Evolutionary conservation across 2,888 invertebrate species (phyloP), one percentile per base, ranked within the genome.

Genomic region (Andrena chrysosceles): DNA sequence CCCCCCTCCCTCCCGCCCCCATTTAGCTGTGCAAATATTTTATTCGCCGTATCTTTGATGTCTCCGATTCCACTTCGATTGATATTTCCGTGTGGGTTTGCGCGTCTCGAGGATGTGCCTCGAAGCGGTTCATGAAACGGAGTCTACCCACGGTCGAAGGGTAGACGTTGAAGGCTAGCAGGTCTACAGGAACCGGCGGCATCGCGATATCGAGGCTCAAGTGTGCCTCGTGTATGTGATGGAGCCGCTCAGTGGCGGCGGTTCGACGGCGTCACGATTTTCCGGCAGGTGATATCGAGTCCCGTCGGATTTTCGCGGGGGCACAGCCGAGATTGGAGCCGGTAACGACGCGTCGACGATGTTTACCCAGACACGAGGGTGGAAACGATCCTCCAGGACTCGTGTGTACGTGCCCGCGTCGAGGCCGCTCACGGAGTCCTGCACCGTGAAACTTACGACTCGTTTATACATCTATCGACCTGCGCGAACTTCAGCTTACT

Each of bases 291-390:
- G 88, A 90, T 90, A 90, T 86, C 87, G 81, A 84, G 73, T 77
- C 77, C 77, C 80, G 77, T 71, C 63, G 84, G 79, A 84, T 81
- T 85, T 89, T 86, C 84, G 81, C 81, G 85, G 81, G 64, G 81
- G 59, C 63, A 72, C 71, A 60, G 64, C 48, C 80, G 89, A 90
- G 90, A 89, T 89, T 90, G 90, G 75, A 83, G 74, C 78, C 74
- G 77, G 87, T 91, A 90, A 89, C 88, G 88, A 89, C 84, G 82
- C 83, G 84, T 83, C 87, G 85, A 85, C 83, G 87, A 89, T 91
- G 91, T 91, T 91, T 91, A 90, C 91, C 87, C 89, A 91, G 91
- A 91, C 90, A 81, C 80, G 77, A 54, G 62, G 81, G 64, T 77
- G 83, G 70, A 88, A 87, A 80, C 87, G 87, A 87, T 87, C 81